These are phyloP conservation scores for Harpalus rubripes DNA, from an alignment of 2,888 invertebrate species.

Conservation along the genomic window DNA sequence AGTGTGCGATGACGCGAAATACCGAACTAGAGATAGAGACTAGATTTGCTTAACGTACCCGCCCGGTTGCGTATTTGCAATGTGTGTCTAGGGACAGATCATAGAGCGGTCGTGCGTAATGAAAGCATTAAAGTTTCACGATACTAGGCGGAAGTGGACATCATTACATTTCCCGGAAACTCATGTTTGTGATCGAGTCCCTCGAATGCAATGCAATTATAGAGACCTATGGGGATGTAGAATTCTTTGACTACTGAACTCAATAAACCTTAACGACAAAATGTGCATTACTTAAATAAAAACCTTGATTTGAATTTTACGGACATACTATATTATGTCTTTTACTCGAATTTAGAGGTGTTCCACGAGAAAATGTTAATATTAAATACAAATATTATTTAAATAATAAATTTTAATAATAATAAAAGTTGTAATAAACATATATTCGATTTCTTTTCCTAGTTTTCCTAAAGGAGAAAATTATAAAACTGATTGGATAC, in stretches of 20 bases:
- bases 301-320: not conserved
- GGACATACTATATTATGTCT: not conserved
- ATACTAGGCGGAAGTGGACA: not conserved
- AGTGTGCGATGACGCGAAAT: conserved; percentile 47
- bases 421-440: too few relatives aligned
- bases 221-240: not conserved
- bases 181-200: conserved; percentile 1
- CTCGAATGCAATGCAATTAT: not conserved
- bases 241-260: not conserved
- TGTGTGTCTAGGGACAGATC: not conserved
- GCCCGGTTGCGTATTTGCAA: not conserved
- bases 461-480: too few relatives aligned
- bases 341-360: too few relatives aligned
- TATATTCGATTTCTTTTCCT: too few relatives aligned
- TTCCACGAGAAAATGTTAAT: too few relatives aligned
- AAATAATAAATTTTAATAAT: too few relatives aligned
- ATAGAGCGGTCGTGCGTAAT: not conserved
- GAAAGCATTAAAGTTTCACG: conserved; percentile 5
- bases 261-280: not conserved
- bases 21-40: conserved; percentile 10
- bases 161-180: not conserved
- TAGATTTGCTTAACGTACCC: conserved; percentile 28
- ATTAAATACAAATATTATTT: too few relatives aligned
- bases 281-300: not conserved
- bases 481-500: too few relatives aligned